Base-by-base conservation (phyloP, 2,113 vertebrate species). In the Symphodus melops region DNA sequence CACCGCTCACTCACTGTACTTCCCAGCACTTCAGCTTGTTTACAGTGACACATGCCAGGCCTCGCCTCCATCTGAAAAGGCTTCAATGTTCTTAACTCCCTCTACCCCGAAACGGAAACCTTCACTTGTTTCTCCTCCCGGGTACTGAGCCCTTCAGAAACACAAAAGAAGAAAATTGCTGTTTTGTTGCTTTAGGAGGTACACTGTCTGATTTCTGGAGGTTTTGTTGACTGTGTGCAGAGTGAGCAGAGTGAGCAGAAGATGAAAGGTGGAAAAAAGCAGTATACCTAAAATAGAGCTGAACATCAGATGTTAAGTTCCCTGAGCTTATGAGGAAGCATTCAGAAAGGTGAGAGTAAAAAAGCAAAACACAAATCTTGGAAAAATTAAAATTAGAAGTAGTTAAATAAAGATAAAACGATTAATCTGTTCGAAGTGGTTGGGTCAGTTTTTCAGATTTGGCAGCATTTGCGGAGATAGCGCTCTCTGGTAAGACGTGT, bases 41-140 rank as follows among this genome's bases (percentile, higher is more conserved):
- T 91, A 90, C 88, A 77, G 79, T 70, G 82, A 84, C 89, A 79
- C 86, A 86, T 84, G 80, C 88, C 91, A 92, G 88, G 69, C 73
- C 75, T 83, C 59, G 65, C 79, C 75, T 79, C 79, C 66, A 48
- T 88, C 77, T 89, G 71, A 89, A 90, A 90, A 90, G 86, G 87
- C 86, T 75, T 82, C 84, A 75, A 67, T 89, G 90, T 82, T 63
- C 81, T 91, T 88, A 91, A 88, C 76, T 85, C 86, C 64, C 69
- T 86, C 87, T 20, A n/a, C 48, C 48, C 87, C 83, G 39, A 64
- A 86, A 80, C 72, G 81, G 82, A 89, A 92, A 79, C 70, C 67
- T 84, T 73, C 48, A 68, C 46, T 52, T 58, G 59, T 33, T 68
- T 61, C 25, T 36, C 48, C 81, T 72, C 75, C 52, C 52, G 75